phyloP scores from a whole-genome alignment of 2,797 vertebrate species.

The Pantherophis vulpinus region DNA sequence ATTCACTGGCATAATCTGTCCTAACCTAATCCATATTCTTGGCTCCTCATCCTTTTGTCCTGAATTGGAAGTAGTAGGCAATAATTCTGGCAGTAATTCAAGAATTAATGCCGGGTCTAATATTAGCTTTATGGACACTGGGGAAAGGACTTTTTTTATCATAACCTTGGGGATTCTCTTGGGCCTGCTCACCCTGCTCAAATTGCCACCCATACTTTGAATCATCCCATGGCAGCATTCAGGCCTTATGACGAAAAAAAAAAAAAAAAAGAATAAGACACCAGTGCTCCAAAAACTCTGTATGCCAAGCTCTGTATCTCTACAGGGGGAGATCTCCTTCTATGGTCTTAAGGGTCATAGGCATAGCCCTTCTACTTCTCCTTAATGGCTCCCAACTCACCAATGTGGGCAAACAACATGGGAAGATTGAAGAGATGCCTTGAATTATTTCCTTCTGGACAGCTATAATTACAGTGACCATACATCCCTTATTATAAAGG shows the following conservation, averaged over 20 bases:
- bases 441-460: not conserved
- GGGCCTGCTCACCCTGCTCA: not conserved
- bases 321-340: not conserved
- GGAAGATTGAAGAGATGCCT: not conserved
- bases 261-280: not conserved
- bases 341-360: not conserved
- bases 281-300: not conserved
- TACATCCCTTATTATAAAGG: not conserved
- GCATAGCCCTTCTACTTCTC: not conserved
- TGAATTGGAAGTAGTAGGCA: not conserved
- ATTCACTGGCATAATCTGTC: not conserved
- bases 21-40: not conserved
- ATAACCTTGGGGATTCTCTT: not conserved
- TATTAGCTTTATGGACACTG: not conserved
- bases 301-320: not conserved
- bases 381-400: not conserved
- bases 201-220: not conserved
- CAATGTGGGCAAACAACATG: not conserved
- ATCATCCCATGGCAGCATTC: not conserved
- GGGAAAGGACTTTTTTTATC: not conserved
- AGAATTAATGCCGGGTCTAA: not conserved
- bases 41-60: not conserved
- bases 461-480: not conserved
- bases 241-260: not conserved
- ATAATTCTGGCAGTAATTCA: not conserved